phyloP scores from a whole-genome alignment of 1,140 invertebrate genomes.

The Mylabris phalerata region DNA sequence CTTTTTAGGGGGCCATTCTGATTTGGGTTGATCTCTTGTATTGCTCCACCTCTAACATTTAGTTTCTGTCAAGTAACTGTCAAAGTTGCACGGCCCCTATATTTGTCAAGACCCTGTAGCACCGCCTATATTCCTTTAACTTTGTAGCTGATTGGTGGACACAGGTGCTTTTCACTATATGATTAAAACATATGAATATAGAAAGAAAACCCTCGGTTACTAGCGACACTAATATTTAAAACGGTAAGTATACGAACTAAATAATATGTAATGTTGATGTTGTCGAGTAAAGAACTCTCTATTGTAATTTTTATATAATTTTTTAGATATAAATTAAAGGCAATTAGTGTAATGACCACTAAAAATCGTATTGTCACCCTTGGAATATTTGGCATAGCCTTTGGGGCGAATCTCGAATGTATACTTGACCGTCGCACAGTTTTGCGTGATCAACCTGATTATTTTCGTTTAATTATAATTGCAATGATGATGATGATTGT shows the following conservation, averaged over 20 bases:
- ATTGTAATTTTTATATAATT: not conserved
- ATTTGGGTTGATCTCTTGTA: conserved; percentile 37
- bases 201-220: conserved; percentile 27
- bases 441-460: not conserved
- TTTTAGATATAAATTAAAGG: not conserved
- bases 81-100: conserved; percentile 38
- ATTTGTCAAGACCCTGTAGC: conserved; percentile 38
- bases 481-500: too few species aligned
- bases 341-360: not conserved
- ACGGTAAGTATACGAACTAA: conserved; percentile 26
- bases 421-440: not conserved
- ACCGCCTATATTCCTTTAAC: conserved; percentile 33
- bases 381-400: too few species aligned
- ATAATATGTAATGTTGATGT: conserved; percentile 23
- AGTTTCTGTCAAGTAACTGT: conserved; percentile 39
- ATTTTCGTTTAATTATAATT: too few species aligned
- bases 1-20: conserved; percentile 37
- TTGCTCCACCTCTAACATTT: conserved; percentile 42
- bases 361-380: too few species aligned
- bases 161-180: conserved; percentile 30
- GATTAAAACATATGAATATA: conserved; percentile 36
- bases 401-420: not conserved
- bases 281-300: conserved; percentile 12
- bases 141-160: conserved; percentile 33
- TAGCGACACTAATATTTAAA: conserved; percentile 32